Percentiles rank a stretch among this genome's conserved stretches.
phyloP scores from a whole-genome alignment of 1,140 invertebrate genomes.

The Lysiphlebus fabarum region DNA sequence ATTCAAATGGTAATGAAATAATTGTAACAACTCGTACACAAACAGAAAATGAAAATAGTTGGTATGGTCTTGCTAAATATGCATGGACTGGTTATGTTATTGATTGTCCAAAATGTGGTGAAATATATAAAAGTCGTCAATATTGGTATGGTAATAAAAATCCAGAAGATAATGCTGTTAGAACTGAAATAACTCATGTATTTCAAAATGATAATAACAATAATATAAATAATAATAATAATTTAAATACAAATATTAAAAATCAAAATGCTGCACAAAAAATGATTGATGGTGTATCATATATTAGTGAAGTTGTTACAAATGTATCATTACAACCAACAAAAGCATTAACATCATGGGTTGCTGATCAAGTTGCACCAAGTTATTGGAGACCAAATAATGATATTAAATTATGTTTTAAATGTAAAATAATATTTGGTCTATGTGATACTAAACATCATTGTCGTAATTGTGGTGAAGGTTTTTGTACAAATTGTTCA shows the following conservation, averaged over 20 bases:
- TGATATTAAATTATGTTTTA: conserved; percentile 70
- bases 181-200: conserved; percentile 73
- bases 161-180: conserved; percentile 67
- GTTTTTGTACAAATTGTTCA: conserved; percentile 68
- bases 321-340: conserved; percentile 70
- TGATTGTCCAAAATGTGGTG: conserved; percentile 77
- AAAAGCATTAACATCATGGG: conserved; percentile 67
- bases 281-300: conserved; percentile 71
- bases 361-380: conserved; percentile 73
- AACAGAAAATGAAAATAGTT: conserved; percentile 66
- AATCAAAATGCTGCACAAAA: conserved; percentile 72
- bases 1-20: conserved; percentile 61
- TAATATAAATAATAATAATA: conserved; percentile 60
- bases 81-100: conserved; percentile 80
- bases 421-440: conserved; percentile 61
- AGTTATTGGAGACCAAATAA: conserved; percentile 79
- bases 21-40: conserved; percentile 61
- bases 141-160: conserved; percentile 84
- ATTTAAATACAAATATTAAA: conserved; percentile 34
- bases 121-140: conserved; percentile 77
- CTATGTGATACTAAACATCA: conserved; percentile 68
- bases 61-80: conserved; percentile 72
- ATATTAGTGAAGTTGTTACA: conserved; percentile 68
- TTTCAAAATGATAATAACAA: conserved; percentile 68
- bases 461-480: conserved; percentile 74